Evolutionary conservation across 2,113 vertebrate species (phyloP).

Genomic region (Pachycephala philippinensis): DNA sequence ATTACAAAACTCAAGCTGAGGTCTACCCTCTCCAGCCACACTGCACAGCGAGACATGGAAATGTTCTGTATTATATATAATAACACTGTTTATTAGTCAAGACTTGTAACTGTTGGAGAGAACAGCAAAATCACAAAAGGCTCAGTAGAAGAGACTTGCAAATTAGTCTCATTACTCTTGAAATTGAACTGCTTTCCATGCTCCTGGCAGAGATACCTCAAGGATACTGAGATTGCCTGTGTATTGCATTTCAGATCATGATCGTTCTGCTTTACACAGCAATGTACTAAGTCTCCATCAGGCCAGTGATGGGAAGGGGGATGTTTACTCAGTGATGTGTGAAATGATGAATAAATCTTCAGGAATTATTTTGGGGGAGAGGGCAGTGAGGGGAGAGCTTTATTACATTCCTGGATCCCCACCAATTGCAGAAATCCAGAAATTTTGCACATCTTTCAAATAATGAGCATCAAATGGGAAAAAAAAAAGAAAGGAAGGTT

Average conservation of each 20-base stretch:
- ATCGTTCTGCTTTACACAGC: not conserved
- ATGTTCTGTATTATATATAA: not conserved
- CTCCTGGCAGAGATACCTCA: slow-evolving; percentile 16
- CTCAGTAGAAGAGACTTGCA: slow-evolving; percentile 57
- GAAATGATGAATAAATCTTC: slow-evolving; percentile 20
- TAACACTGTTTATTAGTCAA: slow-evolving; percentile 15
- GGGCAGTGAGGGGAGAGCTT: not conserved
- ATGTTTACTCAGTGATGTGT: slow-evolving; percentile 1
- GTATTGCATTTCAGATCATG: not conserved
- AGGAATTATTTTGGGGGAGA: not conserved
- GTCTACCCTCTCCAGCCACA: not conserved
- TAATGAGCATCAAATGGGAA: not conserved
- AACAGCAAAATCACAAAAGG: slow-evolving; percentile 61
- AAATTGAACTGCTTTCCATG: slow-evolving; percentile 19
- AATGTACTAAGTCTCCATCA: not conserved
- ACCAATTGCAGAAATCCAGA: not conserved
- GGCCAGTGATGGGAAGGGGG: not conserved
- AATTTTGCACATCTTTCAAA: not conserved
- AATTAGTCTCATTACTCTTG: slow-evolving; percentile 50
- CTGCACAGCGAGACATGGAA: slow-evolving; percentile 37
- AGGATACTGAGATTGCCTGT: slow-evolving; percentile 16
- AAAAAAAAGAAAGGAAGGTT: not conserved
- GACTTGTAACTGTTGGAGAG: not conserved
- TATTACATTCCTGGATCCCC: not conserved
- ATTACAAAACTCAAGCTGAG: slow-evolving; percentile 19